Conservation (phyloP, 1,140 invertebrate genomes). For the Tenebrio molitor region DNA sequence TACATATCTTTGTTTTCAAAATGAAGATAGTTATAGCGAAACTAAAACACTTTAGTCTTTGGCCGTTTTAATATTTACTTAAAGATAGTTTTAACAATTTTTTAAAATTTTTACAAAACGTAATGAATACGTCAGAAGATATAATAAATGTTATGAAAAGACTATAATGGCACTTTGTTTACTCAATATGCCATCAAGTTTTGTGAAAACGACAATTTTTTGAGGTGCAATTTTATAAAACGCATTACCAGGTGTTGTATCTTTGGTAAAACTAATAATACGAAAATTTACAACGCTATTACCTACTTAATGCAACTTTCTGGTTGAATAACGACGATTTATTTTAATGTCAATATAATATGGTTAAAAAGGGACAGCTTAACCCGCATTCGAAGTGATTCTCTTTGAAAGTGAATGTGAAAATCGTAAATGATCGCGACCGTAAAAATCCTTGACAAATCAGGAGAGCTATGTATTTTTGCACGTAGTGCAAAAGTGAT, state of each 20-base stretch:
- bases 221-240: slow-evolving; percentile 16
- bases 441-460: slow-evolving; percentile 21
- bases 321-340: slow-evolving; percentile 31
- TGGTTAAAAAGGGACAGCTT: slow-evolving; percentile 30
- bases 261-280: slow-evolving; percentile 2
- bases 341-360: slow-evolving; percentile 39
- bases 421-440: slow-evolving; percentile 21
- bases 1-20: too few relatives aligned
- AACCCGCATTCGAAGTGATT: slow-evolving; percentile 24
- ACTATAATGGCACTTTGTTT: too few relatives aligned
- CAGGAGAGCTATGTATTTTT: background rate
- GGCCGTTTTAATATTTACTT: too few relatives aligned
- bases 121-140: too few relatives aligned
- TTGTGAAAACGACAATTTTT: background rate
- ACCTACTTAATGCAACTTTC: slow-evolving; percentile 29
- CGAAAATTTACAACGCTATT: slow-evolving; percentile 29
- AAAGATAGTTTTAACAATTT: too few relatives aligned
- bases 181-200: too few relatives aligned
- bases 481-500: too few relatives aligned
- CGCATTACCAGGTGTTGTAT: background rate
- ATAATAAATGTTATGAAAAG: too few relatives aligned
- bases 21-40: background rate
- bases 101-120: too few relatives aligned
- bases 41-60: background rate
- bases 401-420: slow-evolving; percentile 37